Evolutionary conservation across 1,140 invertebrate species (phyloP), one percentile per base, ranked within the genome.

Genomic region (Pygmarrhopalites habei): DNA sequence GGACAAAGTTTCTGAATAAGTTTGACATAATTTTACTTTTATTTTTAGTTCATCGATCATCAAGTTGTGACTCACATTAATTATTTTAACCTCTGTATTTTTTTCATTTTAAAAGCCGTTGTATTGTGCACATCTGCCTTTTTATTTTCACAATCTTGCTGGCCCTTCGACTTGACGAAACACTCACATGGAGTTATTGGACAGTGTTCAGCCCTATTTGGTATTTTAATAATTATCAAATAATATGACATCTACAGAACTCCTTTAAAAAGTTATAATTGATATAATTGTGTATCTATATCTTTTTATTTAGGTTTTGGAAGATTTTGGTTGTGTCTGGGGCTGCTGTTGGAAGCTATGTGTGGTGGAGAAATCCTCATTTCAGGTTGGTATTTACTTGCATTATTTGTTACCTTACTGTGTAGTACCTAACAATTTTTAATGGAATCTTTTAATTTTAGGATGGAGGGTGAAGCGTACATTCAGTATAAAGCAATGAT

Each of bases 341-440:
- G 64, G 91, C 92, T 44, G 82, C 86, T 56, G 82, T 95, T 39
- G 94, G 93, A 29, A 92, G 89, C 71, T 90, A 91, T 73, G 86
- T 96, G 3, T 98, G 93, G 93, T 92, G 89, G 84, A 83, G 86
- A 72, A 88, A 95, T 79, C 93, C 94, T 39, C 92, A 95, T 72
- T 92, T 90, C 76, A 85, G 88, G 89, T 90, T 76, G 51, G 62
- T 64, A 41, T 26, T 46, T 28, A n/a, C 7, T 19, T 5, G 5
- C 19, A 7, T 47, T 47, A 47, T 12, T 47, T 23, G 23, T n/a
- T 21, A 58, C 57, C 49, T 29, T 59, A 52, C n/a, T n/a, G n/a
- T n/a, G n/a, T n/a, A n/a, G n/a, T n/a, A n/a, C n/a, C n/a, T 25
- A 47, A 46, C 5, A 53, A 57, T 60, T 55, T 60, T 61, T n/a